Evolutionary conservation across 2,113 vertebrate species (phyloP).

Genomic region (Otocyon megalotis): DNA sequence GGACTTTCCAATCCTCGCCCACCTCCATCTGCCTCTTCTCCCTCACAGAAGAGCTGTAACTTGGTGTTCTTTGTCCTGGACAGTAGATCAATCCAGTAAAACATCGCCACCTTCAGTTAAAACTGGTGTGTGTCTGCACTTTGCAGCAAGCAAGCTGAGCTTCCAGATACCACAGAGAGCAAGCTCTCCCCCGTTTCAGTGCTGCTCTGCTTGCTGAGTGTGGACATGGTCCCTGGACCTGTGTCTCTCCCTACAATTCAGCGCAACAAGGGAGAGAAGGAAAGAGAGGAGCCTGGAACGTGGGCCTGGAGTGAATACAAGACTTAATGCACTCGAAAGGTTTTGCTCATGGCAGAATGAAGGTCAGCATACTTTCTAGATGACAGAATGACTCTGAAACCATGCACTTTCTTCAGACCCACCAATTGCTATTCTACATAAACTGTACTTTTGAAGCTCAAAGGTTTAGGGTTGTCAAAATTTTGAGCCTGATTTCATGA

Average conservation of each 20-base stretch:
- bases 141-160: not conserved
- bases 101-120: conserved; percentile 74
- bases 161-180: not conserved
- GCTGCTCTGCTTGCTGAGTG: not conserved
- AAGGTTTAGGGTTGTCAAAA: conserved; percentile 68
- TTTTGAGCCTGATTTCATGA: conserved; percentile 58
- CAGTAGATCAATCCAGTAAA: conserved; percentile 25
- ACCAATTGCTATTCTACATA: not conserved
- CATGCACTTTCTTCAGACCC: not conserved
- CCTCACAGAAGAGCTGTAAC: not conserved
- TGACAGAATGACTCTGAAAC: conserved; percentile 32
- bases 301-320: conserved; percentile 32
- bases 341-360: conserved; percentile 60
- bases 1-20: not conserved
- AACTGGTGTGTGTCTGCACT: not conserved
- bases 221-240: not conserved
- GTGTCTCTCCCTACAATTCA: not conserved
- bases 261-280: not conserved
- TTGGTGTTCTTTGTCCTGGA: not conserved
- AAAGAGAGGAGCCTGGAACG: not conserved
- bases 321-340: conserved; percentile 10
- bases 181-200: not conserved
- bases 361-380: conserved; percentile 68
- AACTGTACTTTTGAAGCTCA: conserved; percentile 51
- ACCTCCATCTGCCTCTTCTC: not conserved